Percentiles rank a stretch among this genome's conserved stretches.
phyloP scores from a whole-genome alignment of 2,797 vertebrate species.

The Leptodactylus fallax region DNA sequence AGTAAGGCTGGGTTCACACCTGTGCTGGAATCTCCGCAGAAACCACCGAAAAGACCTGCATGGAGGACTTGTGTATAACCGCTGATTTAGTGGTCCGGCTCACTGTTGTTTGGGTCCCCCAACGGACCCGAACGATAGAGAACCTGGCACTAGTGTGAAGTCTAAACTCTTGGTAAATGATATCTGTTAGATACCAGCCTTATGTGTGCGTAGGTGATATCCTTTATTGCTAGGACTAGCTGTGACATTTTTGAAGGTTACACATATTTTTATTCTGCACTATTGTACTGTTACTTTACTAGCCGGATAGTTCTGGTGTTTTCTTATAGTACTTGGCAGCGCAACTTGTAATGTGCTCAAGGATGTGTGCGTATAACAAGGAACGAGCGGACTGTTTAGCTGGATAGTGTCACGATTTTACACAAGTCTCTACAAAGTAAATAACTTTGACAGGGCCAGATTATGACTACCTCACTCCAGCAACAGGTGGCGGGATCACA shows the following conservation, averaged over 20 bases:
- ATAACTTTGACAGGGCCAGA: conserved; percentile 26
- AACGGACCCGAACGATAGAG: too few species aligned
- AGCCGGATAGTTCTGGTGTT: not conserved
- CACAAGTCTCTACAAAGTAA: conserved; percentile 18
- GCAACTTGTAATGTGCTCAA: not conserved
- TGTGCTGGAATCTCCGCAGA: too few species aligned
- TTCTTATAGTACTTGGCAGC: not conserved
- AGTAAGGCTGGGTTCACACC: too few species aligned
- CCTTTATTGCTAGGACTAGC: not conserved
- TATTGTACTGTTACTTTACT: not conserved
- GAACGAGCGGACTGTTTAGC: not conserved
- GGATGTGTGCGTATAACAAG: conserved; percentile 22
- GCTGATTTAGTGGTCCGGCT: too few species aligned
- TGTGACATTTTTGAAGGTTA: not conserved
- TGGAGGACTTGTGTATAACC: too few species aligned
- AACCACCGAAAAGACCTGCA: too few species aligned
- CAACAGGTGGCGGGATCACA: conserved; percentile 15
- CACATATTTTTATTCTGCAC: not conserved
- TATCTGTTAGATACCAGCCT: not conserved
- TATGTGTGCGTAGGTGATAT: not conserved
- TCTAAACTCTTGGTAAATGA: too few species aligned
- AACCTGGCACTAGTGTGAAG: too few species aligned
- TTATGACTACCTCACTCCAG: conserved; percentile 1
- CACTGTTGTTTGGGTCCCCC: too few species aligned
- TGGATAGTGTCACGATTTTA: conserved; percentile 19